Percentiles rank a stretch among this genome's conserved stretches.
phyloP scores from a whole-genome alignment of 1,140 invertebrate genomes.

The Ooceraea biroi region DNA sequence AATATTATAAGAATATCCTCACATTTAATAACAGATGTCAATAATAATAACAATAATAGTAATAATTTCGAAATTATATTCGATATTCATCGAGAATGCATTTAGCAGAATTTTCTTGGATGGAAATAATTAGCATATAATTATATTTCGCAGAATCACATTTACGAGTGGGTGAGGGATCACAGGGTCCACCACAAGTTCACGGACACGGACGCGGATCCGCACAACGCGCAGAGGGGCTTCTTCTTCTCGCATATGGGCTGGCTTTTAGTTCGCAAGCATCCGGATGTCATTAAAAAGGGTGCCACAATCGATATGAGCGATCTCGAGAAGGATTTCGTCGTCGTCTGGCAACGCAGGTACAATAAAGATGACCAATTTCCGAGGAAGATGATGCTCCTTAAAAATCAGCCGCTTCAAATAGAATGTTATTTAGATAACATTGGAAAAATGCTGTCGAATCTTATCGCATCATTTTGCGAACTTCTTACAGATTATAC shows the following conservation, averaged over 20 bases:
- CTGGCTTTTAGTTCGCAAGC: conserved; percentile 95
- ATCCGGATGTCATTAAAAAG: conserved; percentile 93
- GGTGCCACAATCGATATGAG: conserved; percentile 93
- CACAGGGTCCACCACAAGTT: conserved; percentile 97
- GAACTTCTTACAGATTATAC: conserved; percentile 88
- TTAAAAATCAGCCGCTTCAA: background rate
- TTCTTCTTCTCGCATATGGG: conserved; percentile 98
- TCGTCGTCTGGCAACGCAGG: conserved; percentile 90
- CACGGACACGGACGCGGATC: conserved; percentile 96
- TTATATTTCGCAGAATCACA: conserved; percentile 86
- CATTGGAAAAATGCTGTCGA: background rate
- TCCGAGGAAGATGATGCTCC: background rate
- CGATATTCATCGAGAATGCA: background rate
- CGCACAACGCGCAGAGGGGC: conserved; percentile 94
- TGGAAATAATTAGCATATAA: background rate
- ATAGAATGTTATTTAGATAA: background rate
- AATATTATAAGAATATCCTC: background rate
- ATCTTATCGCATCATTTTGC: background rate
- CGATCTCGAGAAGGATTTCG: conserved; percentile 91
- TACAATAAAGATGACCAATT: conserved; percentile 64
- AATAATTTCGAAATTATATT: background rate
- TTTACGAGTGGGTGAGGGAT: conserved; percentile 93
- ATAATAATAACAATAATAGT: background rate
- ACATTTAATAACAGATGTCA: background rate
- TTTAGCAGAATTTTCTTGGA: background rate